Evolutionary conservation across 2,113 vertebrate species (phyloP).

Genomic region (Myrmophylax atrothorax): DNA sequence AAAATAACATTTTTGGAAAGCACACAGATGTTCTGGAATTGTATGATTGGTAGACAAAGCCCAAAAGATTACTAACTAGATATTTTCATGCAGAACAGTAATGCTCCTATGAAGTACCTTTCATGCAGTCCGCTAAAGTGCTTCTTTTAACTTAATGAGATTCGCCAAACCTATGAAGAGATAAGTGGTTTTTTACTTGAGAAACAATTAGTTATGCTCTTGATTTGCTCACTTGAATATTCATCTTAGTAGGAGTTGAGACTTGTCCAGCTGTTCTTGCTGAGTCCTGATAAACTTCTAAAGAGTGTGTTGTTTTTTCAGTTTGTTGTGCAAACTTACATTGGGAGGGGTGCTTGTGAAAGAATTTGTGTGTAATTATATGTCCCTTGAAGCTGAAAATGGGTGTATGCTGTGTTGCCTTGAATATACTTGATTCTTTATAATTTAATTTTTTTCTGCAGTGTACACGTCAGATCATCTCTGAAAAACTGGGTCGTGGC

Average conservation of each 20-base stretch:
- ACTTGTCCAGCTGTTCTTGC: conserved; percentile 58
- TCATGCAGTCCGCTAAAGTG: neutral
- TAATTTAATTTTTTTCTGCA: conserved; percentile 63
- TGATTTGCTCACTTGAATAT: conserved; percentile 57
- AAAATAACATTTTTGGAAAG: neutral
- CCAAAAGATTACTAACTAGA: neutral
- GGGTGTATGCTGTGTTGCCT: conserved; percentile 7
- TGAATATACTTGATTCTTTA: conserved; percentile 30
- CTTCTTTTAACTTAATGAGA: conserved; percentile 48
- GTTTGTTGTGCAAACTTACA: conserved; percentile 65
- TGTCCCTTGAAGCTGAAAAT: conserved; percentile 54
- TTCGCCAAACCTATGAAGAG: conserved; percentile 33
- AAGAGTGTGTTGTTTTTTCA: conserved; percentile 47
- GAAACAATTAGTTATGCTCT: conserved; percentile 57
- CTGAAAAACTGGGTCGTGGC: conserved; percentile 94
- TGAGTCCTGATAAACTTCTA: conserved; percentile 63
- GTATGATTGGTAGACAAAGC: neutral
- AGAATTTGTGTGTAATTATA: conserved; percentile 55
- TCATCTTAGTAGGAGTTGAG: conserved; percentile 62
- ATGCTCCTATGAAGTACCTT: neutral
- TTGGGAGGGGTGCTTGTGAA: conserved; percentile 67
- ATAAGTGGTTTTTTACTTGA: conserved; percentile 37
- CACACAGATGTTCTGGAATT: neutral
- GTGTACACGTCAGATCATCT: conserved; percentile 97
- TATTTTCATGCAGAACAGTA: neutral